A percentile compares a stretch with the other conserved stretches of the same genome.
Evolutionary conservation across 2,888 invertebrate species (phyloP).

Genomic region (Nowickia ferox): DNA sequence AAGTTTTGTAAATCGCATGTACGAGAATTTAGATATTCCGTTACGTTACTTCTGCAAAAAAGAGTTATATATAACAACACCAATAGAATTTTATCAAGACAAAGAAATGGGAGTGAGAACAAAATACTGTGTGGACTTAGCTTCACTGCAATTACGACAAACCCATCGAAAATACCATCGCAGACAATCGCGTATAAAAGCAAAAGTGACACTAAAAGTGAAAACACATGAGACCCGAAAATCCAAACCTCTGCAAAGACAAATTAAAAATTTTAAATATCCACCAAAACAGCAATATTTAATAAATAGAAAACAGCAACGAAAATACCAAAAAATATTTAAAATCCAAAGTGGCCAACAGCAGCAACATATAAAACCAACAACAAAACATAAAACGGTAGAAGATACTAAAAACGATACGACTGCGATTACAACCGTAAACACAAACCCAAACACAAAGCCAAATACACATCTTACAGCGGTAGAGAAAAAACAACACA

Average conservation of each 20-base stretch:
- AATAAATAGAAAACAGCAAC: conserved; percentile 56
- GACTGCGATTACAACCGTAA: conserved; percentile 35
- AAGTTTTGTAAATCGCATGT: conserved; percentile 10
- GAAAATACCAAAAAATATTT: conserved; percentile 62
- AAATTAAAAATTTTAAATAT: conserved; percentile 49
- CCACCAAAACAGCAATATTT: conserved; percentile 65
- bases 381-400: conserved; percentile 47
- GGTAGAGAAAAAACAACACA: not conserved
- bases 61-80: not conserved
- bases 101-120: conserved; percentile 71
- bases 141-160: conserved; percentile 70
- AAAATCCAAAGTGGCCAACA: conserved; percentile 66
- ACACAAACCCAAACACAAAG: conserved; percentile 53
- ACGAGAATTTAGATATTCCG: not conserved
- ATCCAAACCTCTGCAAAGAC: conserved; percentile 26
- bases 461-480: not conserved
- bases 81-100: conserved; percentile 15
- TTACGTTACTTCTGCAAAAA: conserved; percentile 14
- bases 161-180: conserved; percentile 79
- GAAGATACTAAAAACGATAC: conserved; percentile 49
- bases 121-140: conserved; percentile 36
- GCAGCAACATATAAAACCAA: conserved; percentile 52
- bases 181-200: conserved; percentile 74
- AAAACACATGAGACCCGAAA: conserved; percentile 25
- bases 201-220: conserved; percentile 20